Evolutionary conservation across 2,797 vertebrate genomes (phyloP).

Genomic region (Cheirogaleus major): DNA sequence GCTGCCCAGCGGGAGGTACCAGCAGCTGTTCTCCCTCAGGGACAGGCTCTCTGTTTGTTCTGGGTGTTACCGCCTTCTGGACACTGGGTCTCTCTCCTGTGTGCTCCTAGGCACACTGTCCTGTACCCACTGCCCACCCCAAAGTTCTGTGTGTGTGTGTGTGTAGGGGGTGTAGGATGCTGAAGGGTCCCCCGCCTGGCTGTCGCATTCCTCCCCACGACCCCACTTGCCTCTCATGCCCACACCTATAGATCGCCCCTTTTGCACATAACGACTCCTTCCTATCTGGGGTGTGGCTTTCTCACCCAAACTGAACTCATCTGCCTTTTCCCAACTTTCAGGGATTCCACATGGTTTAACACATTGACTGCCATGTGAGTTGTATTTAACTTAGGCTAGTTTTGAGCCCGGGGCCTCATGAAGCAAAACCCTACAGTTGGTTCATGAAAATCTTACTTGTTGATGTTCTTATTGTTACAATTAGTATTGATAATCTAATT

Average conservation of each 20-base stretch:
- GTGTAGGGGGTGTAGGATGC: no score
- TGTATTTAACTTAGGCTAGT: no score
- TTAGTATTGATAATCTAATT: no score
- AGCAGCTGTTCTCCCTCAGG: neutral
- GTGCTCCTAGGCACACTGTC: neutral
- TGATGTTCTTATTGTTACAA: no score
- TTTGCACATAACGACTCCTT: neutral
- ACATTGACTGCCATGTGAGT: no score
- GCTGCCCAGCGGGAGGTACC: neutral
- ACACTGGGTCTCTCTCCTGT: neutral
- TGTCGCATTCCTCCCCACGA: neutral
- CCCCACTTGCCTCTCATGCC: neutral
- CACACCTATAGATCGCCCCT: neutral
- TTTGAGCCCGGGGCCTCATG: no score
- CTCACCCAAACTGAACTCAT: neutral
- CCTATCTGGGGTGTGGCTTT: neutral
- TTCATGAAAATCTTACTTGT: no score
- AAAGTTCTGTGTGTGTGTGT: neutral
- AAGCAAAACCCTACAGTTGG: no score
- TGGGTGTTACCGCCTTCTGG: neutral
- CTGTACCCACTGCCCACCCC: neutral
- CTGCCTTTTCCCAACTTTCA: neutral
- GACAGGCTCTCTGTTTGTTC: neutral
- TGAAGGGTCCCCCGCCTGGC: neutral
- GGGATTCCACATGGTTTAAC: neutral